Evolutionary conservation across 2,888 invertebrate species (phyloP).

Genomic region (Coremacera marginata): DNA sequence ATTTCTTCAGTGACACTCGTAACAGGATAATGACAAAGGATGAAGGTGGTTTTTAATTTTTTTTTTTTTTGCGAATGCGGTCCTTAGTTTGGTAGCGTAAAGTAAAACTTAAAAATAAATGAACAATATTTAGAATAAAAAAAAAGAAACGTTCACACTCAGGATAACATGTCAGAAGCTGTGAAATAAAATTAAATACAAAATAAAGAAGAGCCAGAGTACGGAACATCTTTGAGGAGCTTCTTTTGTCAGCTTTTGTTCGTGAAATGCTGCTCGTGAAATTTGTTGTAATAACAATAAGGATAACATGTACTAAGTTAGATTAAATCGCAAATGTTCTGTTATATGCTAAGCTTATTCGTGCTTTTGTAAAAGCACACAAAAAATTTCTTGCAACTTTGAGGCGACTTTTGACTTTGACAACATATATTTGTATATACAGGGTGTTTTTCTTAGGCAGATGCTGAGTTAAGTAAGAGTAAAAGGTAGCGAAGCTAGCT

Average conservation of each 20-base stretch:
- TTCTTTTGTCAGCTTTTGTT: background rate
- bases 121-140: too few relatives aligned
- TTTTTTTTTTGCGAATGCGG: background rate
- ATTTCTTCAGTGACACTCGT: background rate
- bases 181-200: background rate
- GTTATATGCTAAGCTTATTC: background rate
- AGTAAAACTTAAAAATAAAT: too few relatives aligned
- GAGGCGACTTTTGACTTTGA: background rate
- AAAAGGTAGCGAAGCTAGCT: too few relatives aligned
- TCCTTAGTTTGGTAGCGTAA: background rate
- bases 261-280: background rate
- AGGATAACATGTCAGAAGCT: background rate
- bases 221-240: background rate
- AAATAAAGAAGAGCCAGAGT: background rate
- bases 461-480: too few relatives aligned
- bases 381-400: background rate
- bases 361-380: background rate
- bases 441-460: too few relatives aligned
- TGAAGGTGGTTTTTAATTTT: background rate
- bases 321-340: background rate
- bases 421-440: background rate
- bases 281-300: background rate
- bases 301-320: conserved; percentile 12
- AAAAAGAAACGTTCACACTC: too few relatives aligned
- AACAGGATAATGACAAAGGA: background rate